Conservation (phyloP, 2,797 vertebrate genomes). For the Esox masquinongy region DNA sequence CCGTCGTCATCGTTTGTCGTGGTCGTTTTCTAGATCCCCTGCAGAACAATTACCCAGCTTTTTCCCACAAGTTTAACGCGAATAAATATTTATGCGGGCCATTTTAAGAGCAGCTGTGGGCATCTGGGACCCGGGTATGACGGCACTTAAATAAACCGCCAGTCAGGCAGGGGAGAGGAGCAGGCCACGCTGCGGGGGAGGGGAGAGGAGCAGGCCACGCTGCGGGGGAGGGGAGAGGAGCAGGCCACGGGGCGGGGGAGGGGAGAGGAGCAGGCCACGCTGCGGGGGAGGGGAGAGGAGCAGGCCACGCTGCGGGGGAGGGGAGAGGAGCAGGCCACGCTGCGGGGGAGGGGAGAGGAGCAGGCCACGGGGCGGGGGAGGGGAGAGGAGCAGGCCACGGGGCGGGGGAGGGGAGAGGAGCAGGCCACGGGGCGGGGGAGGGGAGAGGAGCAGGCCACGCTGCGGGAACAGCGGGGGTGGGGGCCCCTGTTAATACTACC, state of each 20-base stretch:
- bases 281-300: too few relatives aligned
- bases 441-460: too few relatives aligned
- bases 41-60: neutral
- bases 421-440: too few relatives aligned
- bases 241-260: too few relatives aligned
- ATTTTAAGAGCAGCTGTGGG: conserved; percentile 5
- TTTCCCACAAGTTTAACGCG: neutral
- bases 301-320: neutral
- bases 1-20: too few relatives aligned
- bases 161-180: neutral
- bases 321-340: neutral
- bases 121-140: neutral
- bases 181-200: neutral
- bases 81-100: neutral
- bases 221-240: too few relatives aligned
- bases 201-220: too few relatives aligned
- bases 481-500: neutral
- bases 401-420: too few relatives aligned
- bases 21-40: neutral
- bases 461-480: neutral
- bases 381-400: too few relatives aligned
- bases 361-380: neutral
- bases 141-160: neutral
- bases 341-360: too few relatives aligned
- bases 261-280: too few relatives aligned